A percentile compares a stretch with the other conserved stretches of the same genome.
Evolutionary conservation across 2,888 invertebrate genomes (phyloP).

Genomic region (Leptothorax acervorum): DNA sequence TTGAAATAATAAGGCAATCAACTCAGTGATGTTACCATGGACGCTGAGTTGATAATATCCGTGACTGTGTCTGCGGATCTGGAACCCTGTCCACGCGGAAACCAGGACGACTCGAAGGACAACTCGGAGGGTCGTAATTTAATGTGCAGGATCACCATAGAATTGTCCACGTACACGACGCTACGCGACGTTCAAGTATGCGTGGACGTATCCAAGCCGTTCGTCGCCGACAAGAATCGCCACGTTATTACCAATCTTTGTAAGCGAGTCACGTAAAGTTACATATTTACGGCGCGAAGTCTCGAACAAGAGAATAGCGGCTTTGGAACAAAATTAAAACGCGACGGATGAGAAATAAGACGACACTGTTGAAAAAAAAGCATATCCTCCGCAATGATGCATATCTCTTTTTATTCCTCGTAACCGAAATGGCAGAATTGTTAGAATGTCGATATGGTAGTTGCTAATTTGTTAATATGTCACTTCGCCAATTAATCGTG

Average conservation of each 20-base stretch:
- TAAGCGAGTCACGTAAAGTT: slow-evolving; percentile 69
- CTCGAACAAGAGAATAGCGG: background rate
- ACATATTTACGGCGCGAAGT: slow-evolving; percentile 6
- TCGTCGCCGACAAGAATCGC: slow-evolving; percentile 87
- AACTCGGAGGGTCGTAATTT: slow-evolving; percentile 76
- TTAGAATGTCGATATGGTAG: background rate
- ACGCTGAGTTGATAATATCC: slow-evolving; percentile 87
- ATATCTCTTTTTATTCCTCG: background rate
- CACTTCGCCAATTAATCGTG: background rate
- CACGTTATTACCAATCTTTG: slow-evolving; percentile 84
- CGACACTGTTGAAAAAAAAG: background rate
- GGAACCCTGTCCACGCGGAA: slow-evolving; percentile 80
- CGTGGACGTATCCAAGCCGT: slow-evolving; percentile 87
- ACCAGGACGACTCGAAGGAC: slow-evolving; percentile 76
- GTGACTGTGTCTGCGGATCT: slow-evolving; percentile 86
- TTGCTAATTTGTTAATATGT: background rate
- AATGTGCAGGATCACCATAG: slow-evolving; percentile 87
- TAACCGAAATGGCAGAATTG: background rate
- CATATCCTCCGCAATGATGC: background rate
- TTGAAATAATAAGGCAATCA: slow-evolving; percentile 65
- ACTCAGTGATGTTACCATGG: slow-evolving; percentile 82
- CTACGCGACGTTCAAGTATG: slow-evolving; percentile 90
- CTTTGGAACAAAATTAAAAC: background rate
- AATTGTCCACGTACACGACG: slow-evolving; percentile 88
- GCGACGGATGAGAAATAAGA: background rate